Conservation (phyloP, 2,797 vertebrate genomes). For the Silurus lanzhouensis region DNA sequence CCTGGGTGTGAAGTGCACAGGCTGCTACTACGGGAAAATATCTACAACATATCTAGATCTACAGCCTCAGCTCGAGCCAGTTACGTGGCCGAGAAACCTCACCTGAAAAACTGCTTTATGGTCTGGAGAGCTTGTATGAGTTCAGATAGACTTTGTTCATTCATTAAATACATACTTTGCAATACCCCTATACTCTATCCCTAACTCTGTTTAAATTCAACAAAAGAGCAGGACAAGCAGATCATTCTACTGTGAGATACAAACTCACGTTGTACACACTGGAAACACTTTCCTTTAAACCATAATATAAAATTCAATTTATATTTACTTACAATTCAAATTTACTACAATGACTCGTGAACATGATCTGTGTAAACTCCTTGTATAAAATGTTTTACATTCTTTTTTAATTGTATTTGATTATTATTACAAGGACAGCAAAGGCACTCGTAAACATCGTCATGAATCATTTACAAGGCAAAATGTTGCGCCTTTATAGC, state of each 20-base stretch:
- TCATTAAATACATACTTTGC: no score
- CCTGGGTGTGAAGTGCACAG: no score
- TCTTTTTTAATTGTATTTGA: no score
- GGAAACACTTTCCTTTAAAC: no score
- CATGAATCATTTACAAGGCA: background rate
- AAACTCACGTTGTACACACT: no score
- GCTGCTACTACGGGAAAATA: background rate
- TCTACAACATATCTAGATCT: background rate
- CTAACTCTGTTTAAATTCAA: background rate
- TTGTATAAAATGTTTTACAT: background rate
- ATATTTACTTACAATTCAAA: no score
- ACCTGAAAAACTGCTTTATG: background rate
- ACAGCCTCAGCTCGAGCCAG: background rate
- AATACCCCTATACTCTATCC: background rate
- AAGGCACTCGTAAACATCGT: background rate
- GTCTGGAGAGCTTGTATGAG: background rate
- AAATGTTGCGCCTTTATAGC: background rate
- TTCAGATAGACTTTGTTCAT: background rate
- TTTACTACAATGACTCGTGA: background rate
- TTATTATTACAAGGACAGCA: background rate
- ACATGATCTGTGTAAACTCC: background rate
- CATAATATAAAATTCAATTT: no score
- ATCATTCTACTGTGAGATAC: background rate
- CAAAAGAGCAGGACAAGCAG: background rate
- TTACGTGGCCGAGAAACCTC: background rate